Conservation (phyloP, 2,888 invertebrate species). For the Tenthredo livida region DNA sequence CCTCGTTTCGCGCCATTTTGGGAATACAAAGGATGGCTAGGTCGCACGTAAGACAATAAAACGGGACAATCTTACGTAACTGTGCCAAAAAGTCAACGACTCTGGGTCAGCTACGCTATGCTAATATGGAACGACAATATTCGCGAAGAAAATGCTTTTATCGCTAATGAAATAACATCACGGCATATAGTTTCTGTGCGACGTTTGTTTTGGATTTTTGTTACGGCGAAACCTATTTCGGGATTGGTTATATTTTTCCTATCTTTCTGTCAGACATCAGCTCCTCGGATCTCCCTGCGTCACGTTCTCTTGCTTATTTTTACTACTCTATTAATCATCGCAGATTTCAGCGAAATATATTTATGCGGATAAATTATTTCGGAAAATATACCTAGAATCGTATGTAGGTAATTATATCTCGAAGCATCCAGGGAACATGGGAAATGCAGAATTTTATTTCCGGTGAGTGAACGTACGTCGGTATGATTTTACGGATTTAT, state of each 20-base stretch:
- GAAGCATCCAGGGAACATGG: too few species aligned
- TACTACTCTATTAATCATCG: not conserved
- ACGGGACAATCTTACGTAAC: conserved; percentile 28
- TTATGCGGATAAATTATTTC: not conserved
- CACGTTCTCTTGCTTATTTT: conserved; percentile 9
- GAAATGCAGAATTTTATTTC: not conserved
- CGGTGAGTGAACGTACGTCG: not conserved
- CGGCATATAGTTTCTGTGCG: conserved; percentile 23
- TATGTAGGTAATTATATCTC: too few species aligned
- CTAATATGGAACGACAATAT: conserved; percentile 45
- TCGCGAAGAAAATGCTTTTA: conserved; percentile 46
- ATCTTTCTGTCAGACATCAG: conserved; percentile 20
- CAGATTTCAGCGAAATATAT: not conserved
- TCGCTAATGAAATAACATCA: conserved; percentile 52
- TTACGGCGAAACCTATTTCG: conserved; percentile 28
- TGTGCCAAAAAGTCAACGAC: conserved; percentile 48
- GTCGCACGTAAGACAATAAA: conserved; percentile 38
- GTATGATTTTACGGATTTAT: not conserved
- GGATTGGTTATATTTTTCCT: conserved; percentile 27
- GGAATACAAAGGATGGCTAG: conserved; percentile 19
- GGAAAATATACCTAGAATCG: not conserved
- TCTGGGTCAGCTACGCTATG: conserved; percentile 44
- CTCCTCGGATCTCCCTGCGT: not conserved
- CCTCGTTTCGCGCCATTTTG: not conserved
- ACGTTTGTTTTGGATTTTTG: conserved; percentile 46